Percentiles rank a stretch among this genome's conserved stretches.
Conservation (phyloP, 2,113 vertebrate genomes). For the Neolamprologus ventralis region DNA sequence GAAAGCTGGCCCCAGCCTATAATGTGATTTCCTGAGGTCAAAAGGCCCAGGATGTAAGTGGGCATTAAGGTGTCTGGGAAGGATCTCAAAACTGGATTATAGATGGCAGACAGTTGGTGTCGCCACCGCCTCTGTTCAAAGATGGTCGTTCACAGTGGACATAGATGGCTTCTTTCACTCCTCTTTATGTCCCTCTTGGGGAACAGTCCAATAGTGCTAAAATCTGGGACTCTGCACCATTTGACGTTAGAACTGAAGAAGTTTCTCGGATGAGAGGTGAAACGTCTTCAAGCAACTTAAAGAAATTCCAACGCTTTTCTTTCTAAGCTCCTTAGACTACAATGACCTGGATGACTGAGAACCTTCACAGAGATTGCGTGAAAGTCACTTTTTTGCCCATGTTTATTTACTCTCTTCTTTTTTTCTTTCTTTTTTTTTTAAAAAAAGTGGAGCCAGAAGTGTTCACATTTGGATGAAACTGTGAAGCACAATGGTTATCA, state of each 20-base stretch:
- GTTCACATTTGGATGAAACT: background rate
- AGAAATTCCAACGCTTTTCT: background rate
- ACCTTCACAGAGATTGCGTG: background rate
- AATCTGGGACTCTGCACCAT: background rate
- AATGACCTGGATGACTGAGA: background rate
- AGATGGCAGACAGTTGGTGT: background rate
- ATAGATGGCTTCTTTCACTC: too few species aligned
- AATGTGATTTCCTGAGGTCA: background rate
- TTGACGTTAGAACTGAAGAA: background rate
- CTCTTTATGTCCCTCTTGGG: background rate
- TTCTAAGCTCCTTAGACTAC: background rate
- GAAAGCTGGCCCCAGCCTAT: fast-evolving
- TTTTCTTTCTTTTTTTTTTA: fast-evolving
- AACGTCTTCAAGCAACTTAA: background rate
- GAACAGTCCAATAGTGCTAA: fast-evolving
- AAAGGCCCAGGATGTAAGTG: fast-evolving
- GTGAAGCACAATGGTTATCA: background rate
- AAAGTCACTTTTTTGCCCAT: background rate
- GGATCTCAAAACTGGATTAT: background rate
- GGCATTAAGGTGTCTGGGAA: background rate
- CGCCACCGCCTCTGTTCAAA: too few species aligned
- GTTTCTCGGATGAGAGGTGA: background rate
- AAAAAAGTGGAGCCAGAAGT: background rate
- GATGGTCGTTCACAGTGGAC: too few species aligned
- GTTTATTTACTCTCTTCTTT: background rate